Percentiles rank a stretch among this genome's conserved stretches.
phyloP scores from a whole-genome alignment of 2,797 vertebrate genomes.

The Eidolon dupreanum region DNA sequence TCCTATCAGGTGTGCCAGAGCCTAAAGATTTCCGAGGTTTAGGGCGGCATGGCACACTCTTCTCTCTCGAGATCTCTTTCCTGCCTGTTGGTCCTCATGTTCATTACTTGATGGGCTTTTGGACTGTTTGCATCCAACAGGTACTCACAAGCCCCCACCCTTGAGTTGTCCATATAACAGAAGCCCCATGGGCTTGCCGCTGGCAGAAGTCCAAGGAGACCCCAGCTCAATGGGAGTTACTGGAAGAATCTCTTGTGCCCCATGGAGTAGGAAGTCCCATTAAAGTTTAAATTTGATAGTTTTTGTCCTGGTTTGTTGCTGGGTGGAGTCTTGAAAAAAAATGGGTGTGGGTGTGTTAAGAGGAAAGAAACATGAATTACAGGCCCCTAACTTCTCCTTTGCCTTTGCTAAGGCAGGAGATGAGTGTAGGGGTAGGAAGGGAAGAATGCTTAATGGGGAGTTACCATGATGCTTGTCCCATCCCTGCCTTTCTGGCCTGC shows the following conservation, averaged over 20 bases:
- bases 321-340: slow-evolving; percentile 24
- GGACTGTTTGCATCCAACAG: neutral
- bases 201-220: neutral
- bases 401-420: neutral
- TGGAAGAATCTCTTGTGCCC: neutral
- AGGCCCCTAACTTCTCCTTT: neutral
- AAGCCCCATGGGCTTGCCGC: neutral
- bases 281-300: slow-evolving; percentile 45
- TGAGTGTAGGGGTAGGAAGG: neutral
- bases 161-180: neutral
- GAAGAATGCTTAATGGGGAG: neutral
- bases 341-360: slow-evolving; percentile 43
- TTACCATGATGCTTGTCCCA: rapidly evolving
- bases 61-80: neutral
- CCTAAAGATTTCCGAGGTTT: neutral
- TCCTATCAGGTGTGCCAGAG: neutral
- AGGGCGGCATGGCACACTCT: neutral
- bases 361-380: slow-evolving; percentile 55
- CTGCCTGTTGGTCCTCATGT: neutral
- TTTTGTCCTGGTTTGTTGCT: slow-evolving; percentile 40
- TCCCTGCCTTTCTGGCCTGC: neutral
- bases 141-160: neutral
- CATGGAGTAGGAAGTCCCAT: slow-evolving; percentile 43
- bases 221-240: neutral
- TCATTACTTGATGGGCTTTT: neutral